Evolutionary conservation across 2,888 invertebrate species (phyloP).

Genomic region (Nephrotoma guestfalica): DNA sequence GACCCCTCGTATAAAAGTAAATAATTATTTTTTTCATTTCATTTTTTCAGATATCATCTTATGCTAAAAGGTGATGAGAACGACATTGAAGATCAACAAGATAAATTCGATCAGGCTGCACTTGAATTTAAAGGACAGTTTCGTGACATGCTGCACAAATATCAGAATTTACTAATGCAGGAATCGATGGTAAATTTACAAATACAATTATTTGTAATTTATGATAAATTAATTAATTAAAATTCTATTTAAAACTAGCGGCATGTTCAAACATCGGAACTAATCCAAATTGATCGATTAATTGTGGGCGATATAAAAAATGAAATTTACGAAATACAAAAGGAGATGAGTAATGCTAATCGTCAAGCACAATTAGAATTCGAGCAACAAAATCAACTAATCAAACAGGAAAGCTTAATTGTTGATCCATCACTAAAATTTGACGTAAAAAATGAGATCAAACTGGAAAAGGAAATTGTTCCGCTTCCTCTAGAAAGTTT

Average conservation of each 20-base stretch:
- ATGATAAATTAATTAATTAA: neutral
- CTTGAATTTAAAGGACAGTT: constrained; percentile 54
- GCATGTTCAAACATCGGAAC: constrained; percentile 56
- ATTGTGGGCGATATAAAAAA: constrained; percentile 57
- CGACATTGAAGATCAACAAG: constrained; percentile 51
- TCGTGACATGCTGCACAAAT: constrained; percentile 55
- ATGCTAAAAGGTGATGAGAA: constrained; percentile 43
- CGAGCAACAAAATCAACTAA: constrained; percentile 2
- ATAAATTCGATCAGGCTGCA: constrained; percentile 52
- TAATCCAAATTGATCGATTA: constrained; percentile 61
- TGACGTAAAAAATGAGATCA: constrained; percentile 9
- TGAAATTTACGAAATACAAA: constrained; percentile 43
- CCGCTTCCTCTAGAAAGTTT: neutral
- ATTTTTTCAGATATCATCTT: constrained; percentile 47
- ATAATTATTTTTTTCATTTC: neutral
- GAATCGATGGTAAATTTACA: constrained; percentile 55
- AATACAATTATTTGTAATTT: neutral
- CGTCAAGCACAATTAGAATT: neutral
- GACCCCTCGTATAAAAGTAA: neutral
- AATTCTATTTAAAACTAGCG: constrained; percentile 34
- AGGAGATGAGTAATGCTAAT: constrained; percentile 26
- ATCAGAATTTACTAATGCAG: constrained; percentile 53
- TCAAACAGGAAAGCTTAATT: constrained; percentile 11
- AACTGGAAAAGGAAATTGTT: neutral
- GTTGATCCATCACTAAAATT: constrained; percentile 2